Percentiles rank a stretch among this genome's conserved stretches.
Conservation (phyloP, 92 coral and sea anemone species). For the Phenganax marumi region DNA sequence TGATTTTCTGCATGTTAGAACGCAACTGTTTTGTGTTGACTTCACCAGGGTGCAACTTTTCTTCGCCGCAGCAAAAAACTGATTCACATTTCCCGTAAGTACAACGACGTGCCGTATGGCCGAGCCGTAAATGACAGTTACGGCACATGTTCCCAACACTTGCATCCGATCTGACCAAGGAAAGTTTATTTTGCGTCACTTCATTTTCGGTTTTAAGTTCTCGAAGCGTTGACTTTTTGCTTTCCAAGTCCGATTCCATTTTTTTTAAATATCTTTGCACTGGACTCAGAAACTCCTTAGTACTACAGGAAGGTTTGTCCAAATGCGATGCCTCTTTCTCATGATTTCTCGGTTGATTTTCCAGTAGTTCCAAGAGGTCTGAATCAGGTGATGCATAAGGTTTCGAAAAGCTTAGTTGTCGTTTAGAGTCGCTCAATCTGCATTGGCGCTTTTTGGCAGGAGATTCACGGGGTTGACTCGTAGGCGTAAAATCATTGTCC, state of each 20-base stretch:
- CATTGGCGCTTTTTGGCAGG: conserved; percentile 9
- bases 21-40: conserved; percentile 1
- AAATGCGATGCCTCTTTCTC: neutral
- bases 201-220: neutral
- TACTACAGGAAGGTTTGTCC: neutral
- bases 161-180: neutral
- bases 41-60: conserved; percentile 25
- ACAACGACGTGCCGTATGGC: conserved; percentile 20
- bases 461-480: conserved; percentile 19
- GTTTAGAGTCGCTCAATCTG: neutral
- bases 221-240: neutral
- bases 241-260: conserved; percentile 2
- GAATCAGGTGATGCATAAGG: neutral
- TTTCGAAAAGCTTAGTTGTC: neutral
- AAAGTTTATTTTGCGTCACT: conserved; percentile 11
- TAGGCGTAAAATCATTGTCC: conserved; percentile 18
- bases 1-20: conserved; percentile 15
- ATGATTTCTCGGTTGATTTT: neutral
- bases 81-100: neutral
- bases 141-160: conserved; percentile 17
- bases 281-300: neutral
- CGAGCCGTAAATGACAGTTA: conserved; percentile 17
- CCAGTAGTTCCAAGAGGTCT: conserved; percentile 4
- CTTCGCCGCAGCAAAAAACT: conserved; percentile 24
- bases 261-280: neutral